These are phyloP conservation scores for Eubasilissa regina DNA, from an alignment of 1,140 invertebrate genomes.

Conservation along the genomic window DNA sequence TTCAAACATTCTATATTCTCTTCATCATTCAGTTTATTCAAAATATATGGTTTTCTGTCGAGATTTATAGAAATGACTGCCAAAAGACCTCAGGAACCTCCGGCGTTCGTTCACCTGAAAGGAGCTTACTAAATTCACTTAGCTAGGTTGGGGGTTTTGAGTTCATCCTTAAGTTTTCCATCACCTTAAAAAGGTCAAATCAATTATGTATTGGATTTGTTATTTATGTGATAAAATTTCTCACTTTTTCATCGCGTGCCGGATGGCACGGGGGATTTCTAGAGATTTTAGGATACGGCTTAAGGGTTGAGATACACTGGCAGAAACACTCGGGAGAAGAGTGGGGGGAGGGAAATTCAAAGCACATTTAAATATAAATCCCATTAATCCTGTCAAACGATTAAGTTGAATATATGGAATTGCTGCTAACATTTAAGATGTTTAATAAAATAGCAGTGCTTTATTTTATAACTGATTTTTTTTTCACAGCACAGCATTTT, in stretches of 20 bases:
- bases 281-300: not conserved
- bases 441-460: too few species aligned
- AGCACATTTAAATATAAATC: slow-evolving; percentile 47
- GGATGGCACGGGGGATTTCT: not conserved
- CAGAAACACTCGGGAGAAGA: slow-evolving; percentile 20
- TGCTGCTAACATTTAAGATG: not conserved
- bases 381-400: slow-evolving; percentile 46
- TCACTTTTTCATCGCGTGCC: not conserved
- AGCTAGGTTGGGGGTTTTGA: not conserved
- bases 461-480: too few species aligned
- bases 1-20: not conserved
- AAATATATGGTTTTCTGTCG: not conserved
- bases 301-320: slow-evolving; percentile 10
- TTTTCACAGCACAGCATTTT: too few species aligned
- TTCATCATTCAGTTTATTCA: not conserved
- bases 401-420: slow-evolving; percentile 32
- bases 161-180: too few species aligned
- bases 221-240: too few species aligned
- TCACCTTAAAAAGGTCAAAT: too few species aligned
- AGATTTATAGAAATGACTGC: slow-evolving; percentile 7
- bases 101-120: slow-evolving; percentile 34
- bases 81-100: not conserved
- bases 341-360: slow-evolving; percentile 29
- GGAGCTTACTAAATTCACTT: slow-evolving; percentile 38
- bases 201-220: too few species aligned